Evolutionary conservation across 2,888 invertebrate species (phyloP), one percentile per base, ranked within the genome.

Genomic region (Cheilosia soror): DNA sequence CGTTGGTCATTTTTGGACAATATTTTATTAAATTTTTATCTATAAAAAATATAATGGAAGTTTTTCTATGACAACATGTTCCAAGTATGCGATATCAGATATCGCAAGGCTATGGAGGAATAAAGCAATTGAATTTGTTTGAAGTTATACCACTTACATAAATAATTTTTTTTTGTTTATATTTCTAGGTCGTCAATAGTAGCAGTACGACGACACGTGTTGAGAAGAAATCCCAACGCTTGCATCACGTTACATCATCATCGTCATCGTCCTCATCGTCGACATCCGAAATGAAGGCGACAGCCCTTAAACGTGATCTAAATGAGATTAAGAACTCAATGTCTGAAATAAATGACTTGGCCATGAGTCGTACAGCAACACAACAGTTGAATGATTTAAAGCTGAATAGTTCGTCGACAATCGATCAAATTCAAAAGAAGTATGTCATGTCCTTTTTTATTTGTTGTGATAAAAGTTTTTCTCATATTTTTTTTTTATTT

Each of bases 331-430:
- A 97, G 92, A 96, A 96, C 91, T 96, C 96, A 90, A 96, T 97
- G 92, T 96, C 96, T 85, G 97, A 97, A 93, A 97, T 97, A 95
- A 97, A 96, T 93, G 96, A 95, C 89, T 93, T 96, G 88, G 91
- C 91, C 66, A 88, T 90, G 88, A 90, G 91, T 68, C 89, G 90
- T n/a, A 88, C 68, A 87, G 55, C 87, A 86, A 66, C 87, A 88
- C 89, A 90, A 75, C 89, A 91, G 87, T 89, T 91, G 78, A 90
- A 91, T 80, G 91, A 91, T 89, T 89, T 91, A 88, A 87, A 89
- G 82, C 88, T 91, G 77, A 90, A 89, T 73, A 91, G 90, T 78
- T 88, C 90, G 76, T 89, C 89, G 82, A 89, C 90, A 87, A 90
- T 91, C 77, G 88, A 89, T 88, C 89, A 90, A 87, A 88, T 91